These are phyloP conservation scores for Moxostoma hubbsi DNA, from an alignment of 2,797 vertebrate species.

Conservation along the genomic window DNA sequence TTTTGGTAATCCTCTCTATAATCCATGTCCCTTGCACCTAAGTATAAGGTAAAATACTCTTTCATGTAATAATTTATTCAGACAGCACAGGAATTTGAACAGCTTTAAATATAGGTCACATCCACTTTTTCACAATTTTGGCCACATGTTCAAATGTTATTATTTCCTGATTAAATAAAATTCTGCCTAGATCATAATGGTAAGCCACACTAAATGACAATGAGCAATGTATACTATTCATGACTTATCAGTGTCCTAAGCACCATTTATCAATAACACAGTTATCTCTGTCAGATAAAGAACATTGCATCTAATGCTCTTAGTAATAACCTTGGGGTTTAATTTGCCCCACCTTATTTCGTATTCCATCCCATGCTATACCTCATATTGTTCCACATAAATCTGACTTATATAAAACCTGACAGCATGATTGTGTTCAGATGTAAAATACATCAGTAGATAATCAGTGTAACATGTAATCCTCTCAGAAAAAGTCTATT, in stretches of 20 bases:
- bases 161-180: neutral
- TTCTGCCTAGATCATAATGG: neutral
- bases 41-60: slow-evolving; percentile 5
- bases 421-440: slow-evolving; percentile 56
- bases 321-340: slow-evolving; percentile 9
- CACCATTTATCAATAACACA: neutral
- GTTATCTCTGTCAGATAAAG: slow-evolving; percentile 26
- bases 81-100: slow-evolving; percentile 4
- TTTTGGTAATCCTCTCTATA: slow-evolving; percentile 49
- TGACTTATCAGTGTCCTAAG: slow-evolving; percentile 27
- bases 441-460: slow-evolving; percentile 49
- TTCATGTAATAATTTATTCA: slow-evolving; percentile 13
- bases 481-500: slow-evolving; percentile 49
- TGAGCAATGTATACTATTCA: no score
- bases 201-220: slow-evolving; percentile 6
- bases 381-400: slow-evolving; percentile 24
- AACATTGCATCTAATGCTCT: neutral
- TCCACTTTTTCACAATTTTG: neutral
- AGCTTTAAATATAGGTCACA: slow-evolving; percentile 32
- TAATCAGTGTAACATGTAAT: slow-evolving; percentile 52
- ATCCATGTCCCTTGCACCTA: slow-evolving; percentile 28
- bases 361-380: neutral
- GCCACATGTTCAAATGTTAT: neutral
- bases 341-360: neutral
- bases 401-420: slow-evolving; percentile 57